Conservation (phyloP, 1,140 invertebrate genomes). For the Orussus abietinus region DNA sequence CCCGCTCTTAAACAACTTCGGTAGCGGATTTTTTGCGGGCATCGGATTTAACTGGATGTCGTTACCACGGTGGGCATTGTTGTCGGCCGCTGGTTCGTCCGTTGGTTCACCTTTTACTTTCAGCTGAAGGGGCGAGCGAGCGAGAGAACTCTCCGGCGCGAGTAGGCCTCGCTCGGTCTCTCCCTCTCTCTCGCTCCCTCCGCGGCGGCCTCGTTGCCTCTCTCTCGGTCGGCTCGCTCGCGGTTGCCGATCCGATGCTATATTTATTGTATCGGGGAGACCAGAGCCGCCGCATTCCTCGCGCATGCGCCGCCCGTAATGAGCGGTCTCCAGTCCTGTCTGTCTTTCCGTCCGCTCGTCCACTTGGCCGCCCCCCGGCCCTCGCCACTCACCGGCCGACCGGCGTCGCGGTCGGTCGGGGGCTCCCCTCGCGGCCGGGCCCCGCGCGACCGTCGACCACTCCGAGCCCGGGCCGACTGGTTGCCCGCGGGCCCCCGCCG, state of each 20-base stretch:
- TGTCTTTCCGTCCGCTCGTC: slow-evolving; percentile 40
- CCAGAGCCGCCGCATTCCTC: slow-evolving; percentile 43
- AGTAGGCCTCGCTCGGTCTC: slow-evolving; percentile 11
- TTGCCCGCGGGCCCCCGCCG: not conserved
- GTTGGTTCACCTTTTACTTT: slow-evolving; percentile 31
- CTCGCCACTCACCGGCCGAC: slow-evolving; percentile 22
- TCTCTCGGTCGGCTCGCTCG: slow-evolving; percentile 13
- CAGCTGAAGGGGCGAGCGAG: slow-evolving; percentile 15
- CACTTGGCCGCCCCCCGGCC: slow-evolving; percentile 25
- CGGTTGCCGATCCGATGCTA: slow-evolving; percentile 34
- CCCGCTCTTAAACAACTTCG: slow-evolving; percentile 26
- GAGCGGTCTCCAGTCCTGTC: slow-evolving; percentile 48
- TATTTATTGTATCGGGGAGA: slow-evolving; percentile 48
- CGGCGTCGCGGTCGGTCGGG: no score
- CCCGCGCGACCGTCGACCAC: no score
- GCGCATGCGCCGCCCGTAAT: slow-evolving; percentile 49
- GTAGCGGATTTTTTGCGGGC: slow-evolving; percentile 32
- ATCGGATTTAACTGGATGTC: slow-evolving; percentile 45
- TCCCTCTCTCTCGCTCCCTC: slow-evolving; percentile 17
- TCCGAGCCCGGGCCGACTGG: not conserved
- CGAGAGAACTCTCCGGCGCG: no score
- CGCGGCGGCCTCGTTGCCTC: no score
- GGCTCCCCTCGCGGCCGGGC: no score
- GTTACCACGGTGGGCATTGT: slow-evolving; percentile 46
- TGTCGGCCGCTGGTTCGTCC: slow-evolving; percentile 35